Conservation (phyloP, 2,888 invertebrate species). For the Diachrysia chrysitis region DNA sequence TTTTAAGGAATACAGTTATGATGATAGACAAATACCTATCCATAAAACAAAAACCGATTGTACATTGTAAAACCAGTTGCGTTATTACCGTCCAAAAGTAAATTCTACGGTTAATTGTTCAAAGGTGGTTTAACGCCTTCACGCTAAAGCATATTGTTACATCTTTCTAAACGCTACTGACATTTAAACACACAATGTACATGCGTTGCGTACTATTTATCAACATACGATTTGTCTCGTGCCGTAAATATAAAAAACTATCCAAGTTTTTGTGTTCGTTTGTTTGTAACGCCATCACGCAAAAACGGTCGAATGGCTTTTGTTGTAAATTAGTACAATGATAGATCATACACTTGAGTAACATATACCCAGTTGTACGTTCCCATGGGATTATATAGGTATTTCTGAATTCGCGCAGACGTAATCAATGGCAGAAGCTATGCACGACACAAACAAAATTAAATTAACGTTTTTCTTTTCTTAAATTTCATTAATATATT, state of each 20-base stretch:
- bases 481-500: too few relatives aligned
- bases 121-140: not conserved
- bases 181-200: conserved; percentile 2
- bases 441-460: too few relatives aligned
- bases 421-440: too few relatives aligned
- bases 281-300: not conserved
- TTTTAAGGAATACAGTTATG: too few relatives aligned
- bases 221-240: not conserved
- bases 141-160: not conserved
- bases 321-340: too few relatives aligned
- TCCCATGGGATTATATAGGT: too few relatives aligned
- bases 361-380: too few relatives aligned
- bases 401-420: too few relatives aligned
- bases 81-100: not conserved
- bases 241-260: not conserved
- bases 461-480: too few relatives aligned
- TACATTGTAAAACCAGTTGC: not conserved
- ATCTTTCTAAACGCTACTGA: conserved; percentile 5
- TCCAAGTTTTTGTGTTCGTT: not conserved
- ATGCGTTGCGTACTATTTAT: not conserved
- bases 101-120: conserved; percentile 1
- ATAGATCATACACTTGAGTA: too few relatives aligned
- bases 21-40: too few relatives aligned
- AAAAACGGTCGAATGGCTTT: too few relatives aligned
- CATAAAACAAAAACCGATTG: not conserved